Conservation (phyloP, 2,113 vertebrate genomes). For the Paramisgurnus dabryanus region DNA sequence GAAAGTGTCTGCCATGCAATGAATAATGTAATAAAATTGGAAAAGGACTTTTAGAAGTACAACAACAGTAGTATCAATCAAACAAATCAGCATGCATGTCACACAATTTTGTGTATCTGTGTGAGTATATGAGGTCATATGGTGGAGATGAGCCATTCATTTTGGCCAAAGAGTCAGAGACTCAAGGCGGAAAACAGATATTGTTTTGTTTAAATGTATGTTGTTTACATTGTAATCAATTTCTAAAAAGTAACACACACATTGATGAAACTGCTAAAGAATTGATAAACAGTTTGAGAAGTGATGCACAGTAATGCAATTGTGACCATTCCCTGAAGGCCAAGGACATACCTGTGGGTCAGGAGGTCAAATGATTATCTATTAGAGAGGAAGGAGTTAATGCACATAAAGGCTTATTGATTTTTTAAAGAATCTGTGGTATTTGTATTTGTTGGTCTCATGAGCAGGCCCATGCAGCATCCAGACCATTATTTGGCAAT, state of each 20-base stretch:
- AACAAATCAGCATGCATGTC: background rate
- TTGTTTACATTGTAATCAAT: too few species aligned
- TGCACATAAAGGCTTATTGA: background rate
- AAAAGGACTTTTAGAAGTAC: too few species aligned
- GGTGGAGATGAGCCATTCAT: too few species aligned
- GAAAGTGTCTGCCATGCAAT: background rate
- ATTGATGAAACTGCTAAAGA: too few species aligned
- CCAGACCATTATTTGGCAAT: background rate
- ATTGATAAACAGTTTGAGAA: too few species aligned
- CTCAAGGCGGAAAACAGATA: too few species aligned
- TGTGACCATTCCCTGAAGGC: background rate
- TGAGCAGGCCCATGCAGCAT: background rate
- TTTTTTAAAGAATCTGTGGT: background rate
- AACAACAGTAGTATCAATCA: background rate
- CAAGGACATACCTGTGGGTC: constrained; percentile 1
- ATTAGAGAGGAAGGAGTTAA: constrained; percentile 13
- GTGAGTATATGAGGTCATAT: too few species aligned
- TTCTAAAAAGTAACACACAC: too few species aligned
- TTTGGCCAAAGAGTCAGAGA: too few species aligned
- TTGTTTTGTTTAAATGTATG: too few species aligned
- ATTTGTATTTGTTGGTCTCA: background rate
- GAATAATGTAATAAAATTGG: too few species aligned
- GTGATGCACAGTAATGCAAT: too few species aligned
- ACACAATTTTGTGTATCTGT: background rate
- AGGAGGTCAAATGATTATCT: constrained; percentile 13